Base-by-base conservation (phyloP, 1,140 invertebrate species). In the Papilio polytes region DNA sequence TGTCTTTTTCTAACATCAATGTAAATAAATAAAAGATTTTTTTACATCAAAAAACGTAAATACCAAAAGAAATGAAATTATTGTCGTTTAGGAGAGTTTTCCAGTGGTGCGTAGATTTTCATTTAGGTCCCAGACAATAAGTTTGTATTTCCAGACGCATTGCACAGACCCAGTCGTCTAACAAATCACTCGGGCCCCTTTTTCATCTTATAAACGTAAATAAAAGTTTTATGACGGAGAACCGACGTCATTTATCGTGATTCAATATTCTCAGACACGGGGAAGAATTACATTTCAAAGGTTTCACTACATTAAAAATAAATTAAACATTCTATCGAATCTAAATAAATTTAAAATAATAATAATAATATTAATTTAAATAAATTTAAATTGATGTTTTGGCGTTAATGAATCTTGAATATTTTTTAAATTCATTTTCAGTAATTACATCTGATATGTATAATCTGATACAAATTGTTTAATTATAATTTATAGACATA, bases 81-180 rank as follows among this genome's bases (percentile, higher is more conserved):
- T 31, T 70, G 26, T 36, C 26, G 22, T 31, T 70, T 70, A 70
- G 59, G 59, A 63, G 59, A 26, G 12, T 3, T 63, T 26, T 31
- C 26, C 63, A 31, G 22, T 70, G 63, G 26, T 70, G 63, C 63
- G 63, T 70, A 31, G 63, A 36, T 70, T 70, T 70, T 36, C 63
- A 70, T 70, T 70, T 70, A 70, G 63, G 63, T 15, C 63, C 63
- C 63, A 70, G 63, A 70, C 63, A 70, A 70, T 70, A 70, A 70
- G 26, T 70, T 70, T 70, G 63, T 70, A 31, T 70, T 70, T 70
- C 26, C 63, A 70, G 63, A 36, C 63, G 26, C 26, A 31, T 31
- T 70, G 63, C 63, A 70, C 26, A 70, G 63, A 36, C 63, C 63
- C 63, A 70, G 63, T 31, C 63, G 12, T 70, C 63, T 36, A 70